These are phyloP conservation scores for Tipula vernalis DNA, from an alignment of 2,888 invertebrate species.

Conservation along the genomic window DNA sequence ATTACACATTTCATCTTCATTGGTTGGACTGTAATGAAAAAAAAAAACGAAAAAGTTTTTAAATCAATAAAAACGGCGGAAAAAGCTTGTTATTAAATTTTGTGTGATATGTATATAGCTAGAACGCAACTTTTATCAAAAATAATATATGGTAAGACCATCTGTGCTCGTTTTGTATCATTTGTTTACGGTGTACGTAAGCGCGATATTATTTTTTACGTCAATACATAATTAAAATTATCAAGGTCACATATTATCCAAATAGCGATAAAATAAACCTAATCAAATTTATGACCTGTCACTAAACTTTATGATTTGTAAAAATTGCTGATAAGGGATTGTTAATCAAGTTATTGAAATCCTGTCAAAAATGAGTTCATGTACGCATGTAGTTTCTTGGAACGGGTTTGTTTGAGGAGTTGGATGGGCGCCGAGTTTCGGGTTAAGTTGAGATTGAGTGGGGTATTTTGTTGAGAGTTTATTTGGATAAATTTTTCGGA, in stretches of 20 bases:
- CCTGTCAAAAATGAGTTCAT: too few relatives aligned
- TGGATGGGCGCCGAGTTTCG: too few relatives aligned
- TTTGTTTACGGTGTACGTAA: neutral
- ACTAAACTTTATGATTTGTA: neutral
- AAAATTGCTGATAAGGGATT: neutral
- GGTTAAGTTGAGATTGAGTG: too few relatives aligned
- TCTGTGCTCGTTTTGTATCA: neutral
- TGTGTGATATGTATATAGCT: neutral
- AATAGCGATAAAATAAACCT: neutral
- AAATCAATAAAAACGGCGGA: neutral
- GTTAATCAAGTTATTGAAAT: too few relatives aligned
- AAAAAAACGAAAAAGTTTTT: neutral
- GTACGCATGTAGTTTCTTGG: too few relatives aligned
- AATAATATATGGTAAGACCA: neutral
- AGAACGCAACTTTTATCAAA: neutral
- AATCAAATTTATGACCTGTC: neutral
- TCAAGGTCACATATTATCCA: neutral
- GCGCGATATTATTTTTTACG: neutral
- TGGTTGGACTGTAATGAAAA: conserved; percentile 50
- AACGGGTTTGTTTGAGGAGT: too few relatives aligned
- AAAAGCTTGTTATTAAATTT: neutral
- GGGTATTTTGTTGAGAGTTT: too few relatives aligned
- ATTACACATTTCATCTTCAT: conserved; percentile 90
- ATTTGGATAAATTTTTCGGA: too few relatives aligned
- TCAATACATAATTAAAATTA: too few relatives aligned